These are phyloP conservation scores for Pangasius larnaudii DNA, from an alignment of 2,797 vertebrate genomes.

Conservation along the genomic window DNA sequence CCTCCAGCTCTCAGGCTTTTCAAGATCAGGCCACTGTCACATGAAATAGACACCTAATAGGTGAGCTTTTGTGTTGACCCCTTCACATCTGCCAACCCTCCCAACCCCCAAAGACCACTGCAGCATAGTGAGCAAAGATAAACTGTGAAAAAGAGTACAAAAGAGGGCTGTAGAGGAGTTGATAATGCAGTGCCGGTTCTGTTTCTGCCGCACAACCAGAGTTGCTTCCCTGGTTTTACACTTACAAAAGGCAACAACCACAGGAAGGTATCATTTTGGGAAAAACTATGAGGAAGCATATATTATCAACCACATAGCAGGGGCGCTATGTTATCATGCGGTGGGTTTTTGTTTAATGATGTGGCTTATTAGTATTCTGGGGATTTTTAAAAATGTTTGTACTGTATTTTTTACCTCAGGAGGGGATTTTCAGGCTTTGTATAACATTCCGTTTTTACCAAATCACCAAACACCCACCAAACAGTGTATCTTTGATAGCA, in stretches of 20 bases:
- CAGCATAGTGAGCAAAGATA: slow-evolving; percentile 57
- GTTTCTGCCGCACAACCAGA: slow-evolving; percentile 64
- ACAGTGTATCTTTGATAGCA: slow-evolving; percentile 22
- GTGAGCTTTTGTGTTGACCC: slow-evolving; percentile 80
- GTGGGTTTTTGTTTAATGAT: slow-evolving; percentile 44
- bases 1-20: slow-evolving; percentile 73
- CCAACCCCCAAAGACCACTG: slow-evolving; percentile 74
- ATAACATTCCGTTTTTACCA: slow-evolving; percentile 67
- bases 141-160: slow-evolving; percentile 65
- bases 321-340: slow-evolving; percentile 16
- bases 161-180: slow-evolving; percentile 71
- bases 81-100: slow-evolving; percentile 78
- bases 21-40: slow-evolving; percentile 61
- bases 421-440: slow-evolving; percentile 45
- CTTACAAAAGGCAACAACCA: slow-evolving; percentile 49
- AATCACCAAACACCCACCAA: slow-evolving; percentile 42
- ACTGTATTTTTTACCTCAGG: slow-evolving; percentile 61
- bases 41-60: slow-evolving; percentile 81
- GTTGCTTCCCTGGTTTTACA: slow-evolving; percentile 58
- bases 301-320: slow-evolving; percentile 22
- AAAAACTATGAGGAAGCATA: slow-evolving; percentile 26
- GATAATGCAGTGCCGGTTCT: slow-evolving; percentile 69
- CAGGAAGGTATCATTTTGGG: slow-evolving; percentile 44
- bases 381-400: slow-evolving; percentile 49
- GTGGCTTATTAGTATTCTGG: slow-evolving; percentile 68